These are phyloP conservation scores for Laothoe populi DNA, from an alignment of 2,888 invertebrate genomes.

Conservation along the genomic window DNA sequence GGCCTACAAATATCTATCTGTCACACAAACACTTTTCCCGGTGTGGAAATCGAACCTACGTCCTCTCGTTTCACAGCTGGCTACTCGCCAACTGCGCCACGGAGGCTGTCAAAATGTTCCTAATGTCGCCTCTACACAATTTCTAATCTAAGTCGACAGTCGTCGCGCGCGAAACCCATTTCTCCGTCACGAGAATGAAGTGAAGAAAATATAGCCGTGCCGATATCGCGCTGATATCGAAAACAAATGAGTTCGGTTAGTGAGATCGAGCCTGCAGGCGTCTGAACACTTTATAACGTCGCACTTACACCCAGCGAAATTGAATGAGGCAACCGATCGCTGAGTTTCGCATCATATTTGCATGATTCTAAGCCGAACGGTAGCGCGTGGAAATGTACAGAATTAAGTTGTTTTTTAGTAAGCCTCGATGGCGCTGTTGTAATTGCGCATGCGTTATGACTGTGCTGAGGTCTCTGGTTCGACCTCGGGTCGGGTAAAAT, in stretches of 20 bases:
- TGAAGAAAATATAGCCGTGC: constrained; percentile 54
- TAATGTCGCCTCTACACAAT: constrained; percentile 14
- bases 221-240: constrained; percentile 51
- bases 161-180: constrained; percentile 46
- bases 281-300: constrained; percentile 13
- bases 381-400: neutral
- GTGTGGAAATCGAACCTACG: too few species aligned
- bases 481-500: too few species aligned
- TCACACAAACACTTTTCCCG: too few species aligned
- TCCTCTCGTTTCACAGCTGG: too few species aligned
- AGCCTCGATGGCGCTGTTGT: neutral
- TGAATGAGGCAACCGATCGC: neutral
- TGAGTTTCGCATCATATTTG: constrained; percentile 16
- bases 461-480: too few species aligned
- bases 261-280: constrained; percentile 34
- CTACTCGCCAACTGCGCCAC: too few species aligned
- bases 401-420: neutral
- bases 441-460: too few species aligned
- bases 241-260: constrained; percentile 61
- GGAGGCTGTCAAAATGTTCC: neutral
- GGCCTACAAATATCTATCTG: too few species aligned
- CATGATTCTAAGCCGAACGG: constrained; percentile 2
- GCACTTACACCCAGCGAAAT: constrained; percentile 16
- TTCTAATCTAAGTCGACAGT: constrained; percentile 38
- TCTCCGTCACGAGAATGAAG: constrained; percentile 50